These are phyloP conservation scores for Hucho hucho DNA, from an alignment of 2,113 vertebrate genomes.

Conservation along the genomic window DNA sequence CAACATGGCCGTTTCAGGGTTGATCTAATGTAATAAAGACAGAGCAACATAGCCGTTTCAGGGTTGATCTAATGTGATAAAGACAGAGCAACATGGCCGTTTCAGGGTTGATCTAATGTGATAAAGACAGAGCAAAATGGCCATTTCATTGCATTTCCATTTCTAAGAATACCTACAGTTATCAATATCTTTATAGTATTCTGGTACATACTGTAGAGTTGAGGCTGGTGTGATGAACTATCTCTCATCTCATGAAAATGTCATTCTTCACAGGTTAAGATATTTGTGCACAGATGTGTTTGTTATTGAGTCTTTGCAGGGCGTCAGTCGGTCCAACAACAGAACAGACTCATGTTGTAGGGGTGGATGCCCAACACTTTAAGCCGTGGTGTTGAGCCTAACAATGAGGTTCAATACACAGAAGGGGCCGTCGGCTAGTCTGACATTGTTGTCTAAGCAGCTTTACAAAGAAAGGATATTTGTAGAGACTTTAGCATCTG, in stretches of 20 bases:
- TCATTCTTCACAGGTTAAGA: not conserved
- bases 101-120: no score
- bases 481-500: constrained; percentile 39
- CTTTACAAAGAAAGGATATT: constrained; percentile 38
- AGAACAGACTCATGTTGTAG: constrained; percentile 35
- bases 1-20: no score
- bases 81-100: no score
- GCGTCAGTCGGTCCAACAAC: constrained; percentile 42
- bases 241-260: not conserved
- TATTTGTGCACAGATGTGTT: constrained; percentile 12
- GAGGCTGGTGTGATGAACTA: no score
- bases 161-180: not conserved
- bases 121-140: not conserved
- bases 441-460: constrained; percentile 42
- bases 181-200: not conserved
- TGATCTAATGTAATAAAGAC: no score
- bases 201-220: not conserved
- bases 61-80: no score
- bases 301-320: constrained; percentile 40
- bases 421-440: constrained; percentile 39
- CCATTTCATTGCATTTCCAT: not conserved
- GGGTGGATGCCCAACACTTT: constrained; percentile 45
- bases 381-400: constrained; percentile 45
- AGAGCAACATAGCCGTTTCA: no score
- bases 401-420: constrained; percentile 49